Conservation (phyloP, 2,113 vertebrate species). For the Apus apus region DNA sequence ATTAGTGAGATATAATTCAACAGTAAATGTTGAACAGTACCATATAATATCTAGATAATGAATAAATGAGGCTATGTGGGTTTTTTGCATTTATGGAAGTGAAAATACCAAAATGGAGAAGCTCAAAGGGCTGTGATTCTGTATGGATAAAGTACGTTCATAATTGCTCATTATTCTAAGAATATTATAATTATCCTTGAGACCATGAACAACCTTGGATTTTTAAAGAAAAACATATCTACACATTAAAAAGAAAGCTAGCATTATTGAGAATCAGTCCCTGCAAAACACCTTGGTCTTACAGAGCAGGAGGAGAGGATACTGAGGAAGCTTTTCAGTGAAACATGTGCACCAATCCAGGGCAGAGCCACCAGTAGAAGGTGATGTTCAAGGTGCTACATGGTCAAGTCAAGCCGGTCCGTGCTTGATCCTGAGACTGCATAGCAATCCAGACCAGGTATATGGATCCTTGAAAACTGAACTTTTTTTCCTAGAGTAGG, state of each 20-base stretch:
- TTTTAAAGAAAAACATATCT: background rate
- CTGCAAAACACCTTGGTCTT: background rate
- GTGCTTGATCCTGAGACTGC: background rate
- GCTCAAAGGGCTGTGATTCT: background rate
- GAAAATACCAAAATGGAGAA: background rate
- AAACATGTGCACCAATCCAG: rapidly evolving
- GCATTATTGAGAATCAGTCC: background rate
- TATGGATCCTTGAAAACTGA: background rate
- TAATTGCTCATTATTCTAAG: background rate
- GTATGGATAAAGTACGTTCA: background rate
- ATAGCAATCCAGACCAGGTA: background rate
- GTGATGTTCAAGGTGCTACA: too few species aligned
- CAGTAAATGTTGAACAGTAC: background rate
- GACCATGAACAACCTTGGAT: background rate
- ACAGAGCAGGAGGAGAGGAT: background rate
- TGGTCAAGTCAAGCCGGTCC: rapidly evolving
- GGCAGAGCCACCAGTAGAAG: background rate
- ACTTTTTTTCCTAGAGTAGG: background rate
- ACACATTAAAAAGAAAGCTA: background rate
- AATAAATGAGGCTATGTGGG: background rate
- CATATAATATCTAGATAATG: background rate
- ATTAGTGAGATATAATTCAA: slow-evolving; percentile 42
- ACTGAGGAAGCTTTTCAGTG: background rate
- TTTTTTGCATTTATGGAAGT: background rate
- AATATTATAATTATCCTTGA: background rate